A percentile compares a stretch with the other conserved stretches of the same genome.
phyloP scores from a whole-genome alignment of 2,888 invertebrate genomes.

The Drosophila phalerata region DNA sequence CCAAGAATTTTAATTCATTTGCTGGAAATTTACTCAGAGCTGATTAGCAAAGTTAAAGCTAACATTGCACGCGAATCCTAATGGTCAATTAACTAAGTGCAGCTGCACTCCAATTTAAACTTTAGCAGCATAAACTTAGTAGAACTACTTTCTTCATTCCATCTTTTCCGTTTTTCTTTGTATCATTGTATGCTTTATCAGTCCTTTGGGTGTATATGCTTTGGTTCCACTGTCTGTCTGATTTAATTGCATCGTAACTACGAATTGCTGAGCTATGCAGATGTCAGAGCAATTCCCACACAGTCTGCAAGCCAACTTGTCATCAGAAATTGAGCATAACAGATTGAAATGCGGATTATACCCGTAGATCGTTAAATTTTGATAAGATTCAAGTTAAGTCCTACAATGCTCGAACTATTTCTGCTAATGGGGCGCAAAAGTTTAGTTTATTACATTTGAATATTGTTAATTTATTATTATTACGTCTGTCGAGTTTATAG shows the following conservation, averaged over 20 bases:
- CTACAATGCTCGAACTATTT: neutral
- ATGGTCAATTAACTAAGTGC: constrained; percentile 67
- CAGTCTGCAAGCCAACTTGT: constrained; percentile 18
- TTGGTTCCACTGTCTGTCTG: constrained; percentile 2
- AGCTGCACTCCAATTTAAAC: constrained; percentile 37
- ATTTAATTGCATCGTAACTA: constrained; percentile 47
- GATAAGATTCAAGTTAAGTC: neutral
- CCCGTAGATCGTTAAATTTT: neutral
- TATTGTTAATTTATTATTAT: neutral
- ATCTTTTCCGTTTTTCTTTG: neutral
- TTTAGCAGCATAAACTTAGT: constrained; percentile 8
- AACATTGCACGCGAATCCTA: constrained; percentile 48
- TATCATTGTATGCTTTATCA: constrained; percentile 26
- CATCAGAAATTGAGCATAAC: constrained; percentile 33
- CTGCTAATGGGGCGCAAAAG: neutral
- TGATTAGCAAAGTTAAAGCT: constrained; percentile 63
- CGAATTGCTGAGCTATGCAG: constrained; percentile 37
- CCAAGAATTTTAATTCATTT: constrained; percentile 60
- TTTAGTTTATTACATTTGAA: neutral
- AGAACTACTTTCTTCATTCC: constrained; percentile 11
- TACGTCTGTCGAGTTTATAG: neutral
- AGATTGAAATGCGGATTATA: constrained; percentile 19
- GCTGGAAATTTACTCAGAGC: constrained; percentile 47
- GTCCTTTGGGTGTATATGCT: constrained; percentile 11
- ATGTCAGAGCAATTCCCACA: constrained; percentile 17